Evolutionary conservation across 2,113 vertebrate species (phyloP).

Genomic region (Xiphophorus couchianus): DNA sequence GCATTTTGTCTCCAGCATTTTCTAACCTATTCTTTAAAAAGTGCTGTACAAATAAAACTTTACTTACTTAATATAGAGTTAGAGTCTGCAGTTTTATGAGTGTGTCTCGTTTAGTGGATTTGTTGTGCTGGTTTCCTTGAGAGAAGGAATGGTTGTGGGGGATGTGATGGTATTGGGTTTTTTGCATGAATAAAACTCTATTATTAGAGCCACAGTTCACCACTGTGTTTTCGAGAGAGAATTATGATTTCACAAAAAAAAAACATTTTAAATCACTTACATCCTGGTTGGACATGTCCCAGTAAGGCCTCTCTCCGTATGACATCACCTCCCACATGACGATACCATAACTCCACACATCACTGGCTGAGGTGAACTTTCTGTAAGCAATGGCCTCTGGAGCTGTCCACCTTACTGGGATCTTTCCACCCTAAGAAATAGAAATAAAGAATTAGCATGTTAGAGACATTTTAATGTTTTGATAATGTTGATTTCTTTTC

Average conservation of each 20-base stretch:
- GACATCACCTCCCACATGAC: constrained; percentile 88
- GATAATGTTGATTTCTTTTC: not conserved
- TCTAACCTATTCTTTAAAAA: no score
- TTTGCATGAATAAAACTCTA: no score
- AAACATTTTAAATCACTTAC: constrained; percentile 63
- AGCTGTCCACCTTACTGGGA: constrained; percentile 84
- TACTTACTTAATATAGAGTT: no score
- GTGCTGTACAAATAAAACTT: no score
- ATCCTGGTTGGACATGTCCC: constrained; percentile 87
- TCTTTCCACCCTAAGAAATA: constrained; percentile 79
- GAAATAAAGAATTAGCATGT: not conserved
- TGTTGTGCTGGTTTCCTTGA: no score
- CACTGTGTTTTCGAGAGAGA: not conserved
- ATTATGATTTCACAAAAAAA: no score
- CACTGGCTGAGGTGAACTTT: constrained; percentile 84
- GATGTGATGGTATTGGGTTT: no score
- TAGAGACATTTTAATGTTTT: not conserved
- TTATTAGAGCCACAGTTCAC: no score
- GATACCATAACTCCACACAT: constrained; percentile 85
- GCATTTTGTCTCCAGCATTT: no score
- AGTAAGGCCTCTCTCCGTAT: constrained; percentile 84
- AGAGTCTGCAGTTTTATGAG: no score
- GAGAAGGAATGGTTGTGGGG: no score
- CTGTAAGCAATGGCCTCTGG: constrained; percentile 84
- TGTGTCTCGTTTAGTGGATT: no score